Evolutionary conservation across 2,888 invertebrate species (phyloP), one percentile per base, ranked within the genome.

Genomic region (Proisotoma minuta): DNA sequence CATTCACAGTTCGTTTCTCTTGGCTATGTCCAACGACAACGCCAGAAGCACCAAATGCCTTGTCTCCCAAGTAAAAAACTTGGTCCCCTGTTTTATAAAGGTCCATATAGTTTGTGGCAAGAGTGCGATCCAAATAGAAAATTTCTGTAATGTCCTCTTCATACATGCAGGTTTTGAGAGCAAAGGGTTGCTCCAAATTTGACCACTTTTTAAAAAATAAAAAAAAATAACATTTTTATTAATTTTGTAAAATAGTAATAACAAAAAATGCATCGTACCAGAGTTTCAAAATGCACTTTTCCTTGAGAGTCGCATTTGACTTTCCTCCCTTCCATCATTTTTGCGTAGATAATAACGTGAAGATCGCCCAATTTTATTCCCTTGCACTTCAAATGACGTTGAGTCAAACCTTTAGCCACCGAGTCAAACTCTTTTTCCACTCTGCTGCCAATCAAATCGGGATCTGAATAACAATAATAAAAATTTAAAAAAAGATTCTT

Each of bases 331-430:
- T 83, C 83, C 75, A 90, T 82, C 60, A 85, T 84, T 50, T 84
- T 82, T 0, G 87, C 91, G 74, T 88, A 85, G 1, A 95, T 79
- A 18, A 81, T 68, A 10, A 79, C 69, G 12, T 83, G 80, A 8
- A 84, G 84, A 15, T 84, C 81, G 0, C 88, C 87, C 52, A 91
- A 80, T 64, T 88, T 84, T 8, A 96, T 87, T 0, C 94, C 95
- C 76, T 88, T 84, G 39, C 88, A 84, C 63, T 81, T 83, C 77
- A 83, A 82, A 75, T 89, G 78, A 24, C 69, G 62, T 8, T 71
- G 65, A 1, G 61, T 48, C 10, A 73, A 43, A 4, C 59, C 62
- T 47, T 73, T 68, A 4, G 63, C 61, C 20, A 66, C 65, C 27
- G 34, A 34, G 4, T 65, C 61, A 47, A 71, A 70, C 10, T 62